Percentiles rank a stretch among this genome's conserved stretches.
phyloP scores from a whole-genome alignment of 2,113 vertebrate species.

The Sprattus sprattus region DNA sequence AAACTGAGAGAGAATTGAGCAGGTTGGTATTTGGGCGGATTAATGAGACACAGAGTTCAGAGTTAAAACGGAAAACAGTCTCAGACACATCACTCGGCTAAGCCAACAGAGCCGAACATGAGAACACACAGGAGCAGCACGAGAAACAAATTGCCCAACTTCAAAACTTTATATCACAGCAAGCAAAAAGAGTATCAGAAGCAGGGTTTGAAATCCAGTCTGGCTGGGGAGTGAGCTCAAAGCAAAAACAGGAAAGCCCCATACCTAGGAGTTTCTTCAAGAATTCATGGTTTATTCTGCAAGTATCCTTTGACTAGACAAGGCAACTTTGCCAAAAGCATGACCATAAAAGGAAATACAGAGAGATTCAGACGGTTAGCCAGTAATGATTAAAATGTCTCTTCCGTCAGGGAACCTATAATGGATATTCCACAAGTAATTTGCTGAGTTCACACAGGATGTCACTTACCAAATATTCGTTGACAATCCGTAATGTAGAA shows the following conservation, averaged over 20 bases:
- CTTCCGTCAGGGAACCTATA: neutral
- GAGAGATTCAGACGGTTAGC: neutral
- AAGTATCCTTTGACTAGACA: neutral
- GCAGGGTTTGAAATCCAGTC: neutral
- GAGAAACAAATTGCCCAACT: slow-evolving; percentile 7
- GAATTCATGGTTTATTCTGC: neutral
- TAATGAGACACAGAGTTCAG: neutral
- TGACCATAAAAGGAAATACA: neutral
- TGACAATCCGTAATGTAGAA: neutral
- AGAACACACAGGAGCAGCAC: neutral
- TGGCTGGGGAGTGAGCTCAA: neutral
- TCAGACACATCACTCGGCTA: neutral
- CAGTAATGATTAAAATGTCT: neutral
- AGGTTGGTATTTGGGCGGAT: neutral
- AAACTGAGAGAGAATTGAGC: neutral
- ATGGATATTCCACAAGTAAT: neutral
- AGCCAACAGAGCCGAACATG: neutral
- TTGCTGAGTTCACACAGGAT: neutral
- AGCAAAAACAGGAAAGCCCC: neutral
- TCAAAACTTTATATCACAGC: neutral
- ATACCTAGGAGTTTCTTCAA: neutral
- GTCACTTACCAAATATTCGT: neutral
- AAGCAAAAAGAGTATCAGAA: neutral
- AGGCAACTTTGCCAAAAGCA: neutral
- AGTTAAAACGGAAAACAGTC: neutral